Evolutionary conservation across 2,888 invertebrate species (phyloP).

Genomic region (Leptopilina drosophilae): DNA sequence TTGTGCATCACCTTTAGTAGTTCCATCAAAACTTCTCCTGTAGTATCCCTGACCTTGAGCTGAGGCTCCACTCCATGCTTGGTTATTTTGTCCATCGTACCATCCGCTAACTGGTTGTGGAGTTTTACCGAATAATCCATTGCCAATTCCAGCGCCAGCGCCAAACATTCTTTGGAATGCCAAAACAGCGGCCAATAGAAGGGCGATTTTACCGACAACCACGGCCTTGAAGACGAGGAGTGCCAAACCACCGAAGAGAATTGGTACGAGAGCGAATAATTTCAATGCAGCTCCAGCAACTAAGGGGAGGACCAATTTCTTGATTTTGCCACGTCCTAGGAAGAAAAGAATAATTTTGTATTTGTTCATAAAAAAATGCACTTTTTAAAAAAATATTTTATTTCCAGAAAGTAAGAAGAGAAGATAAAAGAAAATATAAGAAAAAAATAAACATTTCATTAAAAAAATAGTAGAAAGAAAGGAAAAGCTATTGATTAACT

Average conservation of each 20-base stretch:
- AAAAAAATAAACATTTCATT: too few relatives aligned
- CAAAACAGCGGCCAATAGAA: constrained; percentile 84
- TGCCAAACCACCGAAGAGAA: constrained; percentile 85
- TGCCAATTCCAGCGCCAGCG: constrained; percentile 75
- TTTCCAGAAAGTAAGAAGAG: too few relatives aligned
- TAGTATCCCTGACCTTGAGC: constrained; percentile 70
- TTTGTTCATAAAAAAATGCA: too few relatives aligned
- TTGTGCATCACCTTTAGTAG: constrained; percentile 81
- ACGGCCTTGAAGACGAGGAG: constrained; percentile 87
- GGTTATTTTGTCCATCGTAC: constrained; percentile 46
- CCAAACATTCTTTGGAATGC: constrained; percentile 84
- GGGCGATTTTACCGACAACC: constrained; percentile 87
- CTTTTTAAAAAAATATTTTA: too few relatives aligned
- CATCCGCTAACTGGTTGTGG: constrained; percentile 55
- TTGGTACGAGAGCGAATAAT: constrained; percentile 84
- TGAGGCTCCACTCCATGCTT: constrained; percentile 17
- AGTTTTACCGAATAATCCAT: constrained; percentile 68
- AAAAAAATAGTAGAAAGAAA: too few relatives aligned
- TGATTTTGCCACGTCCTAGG: constrained; percentile 85
- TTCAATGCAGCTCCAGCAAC: constrained; percentile 85
- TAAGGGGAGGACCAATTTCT: constrained; percentile 85
- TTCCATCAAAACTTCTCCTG: constrained; percentile 76
- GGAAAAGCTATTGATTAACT: too few relatives aligned
- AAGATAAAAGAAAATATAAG: too few relatives aligned
- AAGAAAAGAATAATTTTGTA: constrained; percentile 28